A percentile compares a stretch with the other conserved stretches of the same genome.
phyloP scores from a whole-genome alignment of 2,113 vertebrate species.

The Pelecanus crispus region DNA sequence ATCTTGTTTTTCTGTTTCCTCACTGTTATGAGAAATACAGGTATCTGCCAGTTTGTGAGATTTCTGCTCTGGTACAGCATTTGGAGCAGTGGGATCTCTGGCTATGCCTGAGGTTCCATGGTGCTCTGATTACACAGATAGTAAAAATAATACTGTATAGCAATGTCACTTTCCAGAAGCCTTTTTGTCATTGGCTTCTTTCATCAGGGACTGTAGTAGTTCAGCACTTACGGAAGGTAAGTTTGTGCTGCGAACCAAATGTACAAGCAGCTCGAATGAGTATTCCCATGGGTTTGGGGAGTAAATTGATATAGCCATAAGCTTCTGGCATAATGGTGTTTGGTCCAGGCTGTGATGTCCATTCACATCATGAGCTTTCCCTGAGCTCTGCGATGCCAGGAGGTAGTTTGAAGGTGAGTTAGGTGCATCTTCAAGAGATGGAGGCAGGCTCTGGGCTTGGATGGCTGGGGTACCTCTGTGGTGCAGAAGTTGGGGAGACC shows the following conservation, averaged over 20 bases:
- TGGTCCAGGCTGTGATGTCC: background rate
- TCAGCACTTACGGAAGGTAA: background rate
- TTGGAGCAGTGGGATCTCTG: slow-evolving; percentile 36
- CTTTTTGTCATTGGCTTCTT: background rate
- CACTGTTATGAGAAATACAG: background rate
- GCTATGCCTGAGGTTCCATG: background rate
- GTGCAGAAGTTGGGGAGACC: background rate
- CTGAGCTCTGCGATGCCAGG: background rate
- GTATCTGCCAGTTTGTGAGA: background rate
- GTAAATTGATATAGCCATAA: background rate
- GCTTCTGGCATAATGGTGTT: background rate
- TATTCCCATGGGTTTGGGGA: background rate
- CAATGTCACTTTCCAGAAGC: slow-evolving; percentile 6
- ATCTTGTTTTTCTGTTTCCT: slow-evolving; percentile 1
- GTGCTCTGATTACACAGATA: background rate
- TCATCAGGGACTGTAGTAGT: background rate
- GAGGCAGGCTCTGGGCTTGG: background rate
- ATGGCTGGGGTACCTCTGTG: background rate
- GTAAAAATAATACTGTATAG: background rate
- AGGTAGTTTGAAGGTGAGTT: background rate
- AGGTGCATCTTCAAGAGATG: background rate
- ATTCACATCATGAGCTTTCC: background rate
- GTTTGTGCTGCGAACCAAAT: background rate
- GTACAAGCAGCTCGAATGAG: background rate
- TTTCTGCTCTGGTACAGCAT: background rate